These are phyloP conservation scores for Lycaon pictus DNA, from an alignment of 2,113 vertebrate genomes.

Conservation along the genomic window DNA sequence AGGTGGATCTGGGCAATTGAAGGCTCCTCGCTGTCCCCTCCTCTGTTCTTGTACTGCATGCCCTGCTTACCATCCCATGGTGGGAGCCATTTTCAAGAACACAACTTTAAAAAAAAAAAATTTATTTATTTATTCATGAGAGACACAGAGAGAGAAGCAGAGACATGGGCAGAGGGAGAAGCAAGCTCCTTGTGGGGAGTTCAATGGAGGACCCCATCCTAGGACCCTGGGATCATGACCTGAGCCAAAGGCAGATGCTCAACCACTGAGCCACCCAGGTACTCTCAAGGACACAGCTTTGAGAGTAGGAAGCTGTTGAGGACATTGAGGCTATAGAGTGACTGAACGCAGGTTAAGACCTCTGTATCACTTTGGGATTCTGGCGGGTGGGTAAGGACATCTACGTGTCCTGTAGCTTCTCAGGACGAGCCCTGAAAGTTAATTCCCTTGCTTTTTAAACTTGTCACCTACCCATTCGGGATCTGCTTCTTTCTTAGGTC, in stretches of 20 bases:
- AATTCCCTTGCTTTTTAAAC: background rate
- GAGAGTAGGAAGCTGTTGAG: background rate
- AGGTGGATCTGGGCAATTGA: fast-evolving
- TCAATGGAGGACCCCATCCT: too few relatives aligned
- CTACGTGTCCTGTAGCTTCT: fast-evolving
- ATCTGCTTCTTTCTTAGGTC: background rate
- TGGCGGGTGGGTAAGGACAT: background rate
- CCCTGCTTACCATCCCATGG: fast-evolving
- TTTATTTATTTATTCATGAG: too few relatives aligned
- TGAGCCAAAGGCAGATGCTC: too few relatives aligned
- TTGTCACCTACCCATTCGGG: fast-evolving
- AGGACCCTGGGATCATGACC: too few relatives aligned
- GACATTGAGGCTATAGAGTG: background rate
- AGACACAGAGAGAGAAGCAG: too few relatives aligned
- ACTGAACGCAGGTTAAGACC: background rate
- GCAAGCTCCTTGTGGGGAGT: too few relatives aligned
- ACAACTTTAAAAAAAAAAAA: too few relatives aligned
- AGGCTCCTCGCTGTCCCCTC: background rate
- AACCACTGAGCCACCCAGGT: too few relatives aligned
- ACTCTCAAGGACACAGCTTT: background rate
- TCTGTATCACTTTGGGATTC: background rate
- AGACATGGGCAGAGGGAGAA: too few relatives aligned
- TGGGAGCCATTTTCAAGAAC: background rate
- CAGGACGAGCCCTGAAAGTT: background rate
- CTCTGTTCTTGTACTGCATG: background rate